These are phyloP conservation scores for Thermophis baileyi DNA, from an alignment of 2,113 vertebrate species.

Conservation along the genomic window DNA sequence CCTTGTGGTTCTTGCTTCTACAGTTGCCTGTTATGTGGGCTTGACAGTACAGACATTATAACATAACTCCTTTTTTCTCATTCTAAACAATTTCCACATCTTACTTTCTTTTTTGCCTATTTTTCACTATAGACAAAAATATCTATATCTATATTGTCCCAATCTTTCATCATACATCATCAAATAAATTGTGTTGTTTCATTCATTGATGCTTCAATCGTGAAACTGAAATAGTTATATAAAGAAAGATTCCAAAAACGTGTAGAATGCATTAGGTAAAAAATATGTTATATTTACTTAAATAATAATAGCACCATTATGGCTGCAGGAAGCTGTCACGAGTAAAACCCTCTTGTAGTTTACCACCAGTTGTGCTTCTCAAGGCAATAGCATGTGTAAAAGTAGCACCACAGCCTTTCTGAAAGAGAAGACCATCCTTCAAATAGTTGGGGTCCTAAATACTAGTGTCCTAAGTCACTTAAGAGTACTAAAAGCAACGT, in stretches of 20 bases:
- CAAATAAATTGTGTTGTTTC: neutral
- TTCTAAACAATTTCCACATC: neutral
- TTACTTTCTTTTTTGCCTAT: neutral
- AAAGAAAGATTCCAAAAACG: neutral
- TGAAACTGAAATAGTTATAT: neutral
- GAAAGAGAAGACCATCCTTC: neutral
- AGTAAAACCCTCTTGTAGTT: neutral
- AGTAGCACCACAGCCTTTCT: neutral
- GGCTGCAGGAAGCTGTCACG: neutral
- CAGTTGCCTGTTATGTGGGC: neutral
- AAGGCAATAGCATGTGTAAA: neutral
- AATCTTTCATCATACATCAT: too few species aligned
- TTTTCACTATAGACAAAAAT: neutral
- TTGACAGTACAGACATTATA: neutral
- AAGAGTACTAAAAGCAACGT: neutral
- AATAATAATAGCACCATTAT: neutral
- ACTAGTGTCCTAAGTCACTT: neutral
- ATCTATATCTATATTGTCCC: too few species aligned
- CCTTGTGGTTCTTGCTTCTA: neutral
- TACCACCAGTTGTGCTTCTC: neutral
- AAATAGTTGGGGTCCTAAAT: neutral
- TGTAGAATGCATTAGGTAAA: neutral
- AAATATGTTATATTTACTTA: neutral
- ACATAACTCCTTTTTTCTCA: neutral
- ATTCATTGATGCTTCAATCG: neutral